Conservation (phyloP, 2,797 vertebrate genomes). For the Morus bassanus region DNA sequence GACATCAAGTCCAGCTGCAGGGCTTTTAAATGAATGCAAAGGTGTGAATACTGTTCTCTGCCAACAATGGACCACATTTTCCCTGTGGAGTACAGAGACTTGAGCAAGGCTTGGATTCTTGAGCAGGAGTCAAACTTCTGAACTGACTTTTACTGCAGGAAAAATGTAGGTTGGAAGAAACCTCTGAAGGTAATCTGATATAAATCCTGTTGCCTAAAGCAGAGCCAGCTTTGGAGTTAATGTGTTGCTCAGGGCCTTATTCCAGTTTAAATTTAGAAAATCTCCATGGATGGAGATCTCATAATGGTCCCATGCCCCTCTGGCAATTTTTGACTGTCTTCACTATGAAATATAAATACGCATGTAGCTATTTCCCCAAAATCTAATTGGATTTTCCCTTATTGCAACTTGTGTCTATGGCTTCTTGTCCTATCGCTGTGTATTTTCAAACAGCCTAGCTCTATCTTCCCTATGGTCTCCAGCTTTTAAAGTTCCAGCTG, state of each 20-base stretch:
- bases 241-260: not conserved
- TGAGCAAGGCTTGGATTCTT: not conserved
- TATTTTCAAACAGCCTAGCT: not conserved
- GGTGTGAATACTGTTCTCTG: not conserved
- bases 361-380: not conserved
- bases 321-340: not conserved
- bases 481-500: not conserved
- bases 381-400: not conserved
- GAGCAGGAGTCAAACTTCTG: not conserved
- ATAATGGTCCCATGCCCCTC: not conserved
- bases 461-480: not conserved
- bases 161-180: not conserved
- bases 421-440: too few species aligned
- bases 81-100: not conserved
- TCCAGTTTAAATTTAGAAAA: not conserved
- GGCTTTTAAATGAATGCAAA: not conserved
- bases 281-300: not conserved
- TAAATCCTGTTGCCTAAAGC: not conserved
- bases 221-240: not conserved
- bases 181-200: not conserved
- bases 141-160: not conserved
- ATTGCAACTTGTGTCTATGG: too few species aligned
- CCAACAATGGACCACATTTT: not conserved
- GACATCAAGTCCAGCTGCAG: not conserved
- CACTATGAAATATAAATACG: not conserved